phyloP scores from a whole-genome alignment of 2,113 vertebrate genomes.

The Chamaea fasciata region DNA sequence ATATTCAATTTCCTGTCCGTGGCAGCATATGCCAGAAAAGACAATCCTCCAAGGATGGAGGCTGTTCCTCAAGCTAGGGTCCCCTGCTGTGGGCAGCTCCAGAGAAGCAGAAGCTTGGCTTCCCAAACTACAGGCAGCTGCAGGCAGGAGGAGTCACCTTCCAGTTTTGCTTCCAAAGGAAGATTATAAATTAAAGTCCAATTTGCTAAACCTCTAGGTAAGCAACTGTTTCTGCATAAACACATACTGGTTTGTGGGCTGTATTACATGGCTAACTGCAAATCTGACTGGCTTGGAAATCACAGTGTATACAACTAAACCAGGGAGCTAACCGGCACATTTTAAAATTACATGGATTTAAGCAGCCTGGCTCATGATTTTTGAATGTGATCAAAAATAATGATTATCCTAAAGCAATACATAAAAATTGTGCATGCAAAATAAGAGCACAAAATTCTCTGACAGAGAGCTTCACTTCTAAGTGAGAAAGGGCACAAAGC shows the following conservation, averaged over 20 bases:
- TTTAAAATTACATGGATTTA: not conserved
- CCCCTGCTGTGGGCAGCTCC: not conserved
- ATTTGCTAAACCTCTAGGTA: slow-evolving; percentile 37
- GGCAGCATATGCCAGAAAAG: not conserved
- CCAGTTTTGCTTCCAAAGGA: slow-evolving; percentile 10
- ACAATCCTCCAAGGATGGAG: not conserved
- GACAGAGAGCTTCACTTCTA: not conserved
- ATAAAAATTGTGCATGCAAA: not conserved
- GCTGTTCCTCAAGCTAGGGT: not conserved
- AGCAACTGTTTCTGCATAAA: slow-evolving; percentile 43
- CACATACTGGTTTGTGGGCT: slow-evolving; percentile 27
- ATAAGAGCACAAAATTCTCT: not conserved
- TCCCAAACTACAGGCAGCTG: not conserved
- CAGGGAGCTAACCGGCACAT: not conserved
- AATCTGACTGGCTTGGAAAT: slow-evolving; percentile 8
- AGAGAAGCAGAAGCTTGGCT: not conserved
- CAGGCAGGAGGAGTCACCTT: slow-evolving; percentile 12
- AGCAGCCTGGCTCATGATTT: not conserved
- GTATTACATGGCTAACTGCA: slow-evolving; percentile 3
- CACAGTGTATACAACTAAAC: not conserved
- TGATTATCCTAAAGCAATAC: not conserved
- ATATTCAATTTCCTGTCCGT: not conserved
- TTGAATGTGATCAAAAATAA: slow-evolving; percentile 14
- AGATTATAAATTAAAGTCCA: slow-evolving; percentile 20
- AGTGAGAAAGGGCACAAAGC: not conserved